A percentile compares a stretch with the other conserved stretches of the same genome.
These are phyloP conservation scores for Rhinophrynus dorsalis DNA, from an alignment of 2,797 vertebrate genomes.

Conservation along the genomic window DNA sequence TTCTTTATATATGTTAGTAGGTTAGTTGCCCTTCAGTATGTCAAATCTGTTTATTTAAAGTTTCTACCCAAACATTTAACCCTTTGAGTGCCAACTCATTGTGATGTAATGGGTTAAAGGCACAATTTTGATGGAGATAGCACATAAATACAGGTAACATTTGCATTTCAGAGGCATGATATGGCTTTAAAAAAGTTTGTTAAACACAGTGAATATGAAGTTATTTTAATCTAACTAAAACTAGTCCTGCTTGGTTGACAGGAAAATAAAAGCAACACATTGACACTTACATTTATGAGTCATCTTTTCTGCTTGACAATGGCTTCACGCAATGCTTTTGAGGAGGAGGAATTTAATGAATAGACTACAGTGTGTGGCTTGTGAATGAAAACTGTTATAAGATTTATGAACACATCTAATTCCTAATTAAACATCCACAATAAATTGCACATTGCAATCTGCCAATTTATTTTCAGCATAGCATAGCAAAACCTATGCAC, in stretches of 20 bases:
- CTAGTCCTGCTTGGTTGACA: neutral
- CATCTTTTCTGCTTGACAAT: conserved; percentile 18
- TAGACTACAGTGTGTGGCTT: conserved; percentile 19
- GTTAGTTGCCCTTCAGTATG: too few species aligned
- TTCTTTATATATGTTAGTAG: too few species aligned
- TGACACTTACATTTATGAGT: conserved; percentile 25
- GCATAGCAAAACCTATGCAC: neutral
- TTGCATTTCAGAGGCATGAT: neutral
- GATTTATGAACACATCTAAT: conserved; percentile 34
- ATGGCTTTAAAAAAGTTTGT: neutral
- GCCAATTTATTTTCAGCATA: neutral
- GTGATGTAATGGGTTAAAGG: too few species aligned
- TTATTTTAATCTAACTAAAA: neutral
- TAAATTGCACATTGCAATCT: conserved; percentile 19
- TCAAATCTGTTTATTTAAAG: too few species aligned
- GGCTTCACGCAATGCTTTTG: conserved; percentile 16
- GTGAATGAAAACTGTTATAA: conserved; percentile 17
- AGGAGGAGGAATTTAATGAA: conserved; percentile 37
- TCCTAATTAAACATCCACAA: conserved; percentile 42
- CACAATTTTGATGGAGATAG: neutral
- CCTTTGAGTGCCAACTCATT: too few species aligned
- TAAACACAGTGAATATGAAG: neutral
- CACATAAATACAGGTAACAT: neutral
- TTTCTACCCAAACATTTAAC: too few species aligned
- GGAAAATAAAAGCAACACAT: conserved; percentile 15